Conservation (phyloP, 2,113 vertebrate genomes). For the Caretta caretta region DNA sequence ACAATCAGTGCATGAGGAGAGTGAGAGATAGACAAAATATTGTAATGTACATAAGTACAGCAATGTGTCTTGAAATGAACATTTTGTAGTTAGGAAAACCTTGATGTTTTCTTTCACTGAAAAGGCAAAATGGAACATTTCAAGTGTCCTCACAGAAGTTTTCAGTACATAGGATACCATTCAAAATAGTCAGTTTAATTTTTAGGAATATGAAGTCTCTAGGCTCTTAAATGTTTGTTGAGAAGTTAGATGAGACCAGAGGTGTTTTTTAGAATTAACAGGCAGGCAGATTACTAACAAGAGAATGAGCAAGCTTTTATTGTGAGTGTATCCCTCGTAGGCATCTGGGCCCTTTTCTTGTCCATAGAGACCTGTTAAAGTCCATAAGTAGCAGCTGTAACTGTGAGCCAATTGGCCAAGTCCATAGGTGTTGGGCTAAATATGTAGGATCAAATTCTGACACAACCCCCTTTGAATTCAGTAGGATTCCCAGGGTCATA, state of each 20-base stretch:
- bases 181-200: not conserved
- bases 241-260: not conserved
- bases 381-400: not conserved
- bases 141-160: not conserved
- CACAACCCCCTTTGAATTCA: not conserved
- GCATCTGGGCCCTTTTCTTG: not conserved
- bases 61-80: not conserved
- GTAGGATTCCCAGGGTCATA: not conserved
- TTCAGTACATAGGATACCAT: not conserved
- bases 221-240: not conserved
- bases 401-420: not conserved
- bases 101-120: not conserved
- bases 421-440: not conserved
- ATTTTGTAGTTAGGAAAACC: not conserved
- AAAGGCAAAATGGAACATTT: not conserved
- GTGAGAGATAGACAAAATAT: not conserved
- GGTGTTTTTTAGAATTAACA: not conserved
- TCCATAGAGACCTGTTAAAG: not conserved
- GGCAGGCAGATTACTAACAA: not conserved
- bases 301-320: not conserved
- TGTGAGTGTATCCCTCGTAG: not conserved
- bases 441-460: not conserved
- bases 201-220: not conserved
- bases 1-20: not conserved
- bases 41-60: not conserved